phyloP scores from a whole-genome alignment of 2,113 vertebrate species.

The Marcusenius ussheri region DNA sequence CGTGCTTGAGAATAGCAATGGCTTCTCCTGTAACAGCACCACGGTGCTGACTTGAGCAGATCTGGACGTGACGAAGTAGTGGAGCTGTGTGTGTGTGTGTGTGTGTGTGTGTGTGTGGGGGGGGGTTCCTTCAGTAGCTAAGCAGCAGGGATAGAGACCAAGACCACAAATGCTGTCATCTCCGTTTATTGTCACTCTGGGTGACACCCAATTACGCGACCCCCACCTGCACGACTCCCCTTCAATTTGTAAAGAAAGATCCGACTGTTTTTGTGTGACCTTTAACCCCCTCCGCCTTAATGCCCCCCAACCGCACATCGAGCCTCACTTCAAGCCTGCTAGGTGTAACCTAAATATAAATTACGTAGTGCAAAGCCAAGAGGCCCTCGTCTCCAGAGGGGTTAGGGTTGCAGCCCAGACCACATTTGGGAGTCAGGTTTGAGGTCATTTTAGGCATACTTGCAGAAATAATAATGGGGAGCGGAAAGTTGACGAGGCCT shows the following conservation, averaged over 20 bases:
- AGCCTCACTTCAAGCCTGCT: slow-evolving; percentile 1
- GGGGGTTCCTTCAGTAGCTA: not conserved
- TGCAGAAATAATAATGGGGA: slow-evolving; percentile 20
- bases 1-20: slow-evolving; percentile 43
- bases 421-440: not conserved
- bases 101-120: not conserved
- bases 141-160: not conserved
- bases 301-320: not conserved
- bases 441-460: slow-evolving; percentile 15
- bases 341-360: slow-evolving; percentile 22
- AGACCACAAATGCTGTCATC: not conserved
- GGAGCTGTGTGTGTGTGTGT: slow-evolving; percentile 17
- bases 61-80: slow-evolving; percentile 46
- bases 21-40: slow-evolving; percentile 44
- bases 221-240: not conserved
- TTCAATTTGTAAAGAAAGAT: not conserved
- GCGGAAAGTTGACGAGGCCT: slow-evolving; percentile 15
- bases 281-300: not conserved
- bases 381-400: slow-evolving; percentile 14
- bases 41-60: slow-evolving; percentile 49
- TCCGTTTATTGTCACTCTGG: not conserved
- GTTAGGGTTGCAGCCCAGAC: slow-evolving; percentile 16
- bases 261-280: slow-evolving; percentile 21
- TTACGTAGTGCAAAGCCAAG: not conserved
- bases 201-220: not conserved